Conservation (phyloP, 2,113 vertebrate genomes). For the Fulica atra region DNA sequence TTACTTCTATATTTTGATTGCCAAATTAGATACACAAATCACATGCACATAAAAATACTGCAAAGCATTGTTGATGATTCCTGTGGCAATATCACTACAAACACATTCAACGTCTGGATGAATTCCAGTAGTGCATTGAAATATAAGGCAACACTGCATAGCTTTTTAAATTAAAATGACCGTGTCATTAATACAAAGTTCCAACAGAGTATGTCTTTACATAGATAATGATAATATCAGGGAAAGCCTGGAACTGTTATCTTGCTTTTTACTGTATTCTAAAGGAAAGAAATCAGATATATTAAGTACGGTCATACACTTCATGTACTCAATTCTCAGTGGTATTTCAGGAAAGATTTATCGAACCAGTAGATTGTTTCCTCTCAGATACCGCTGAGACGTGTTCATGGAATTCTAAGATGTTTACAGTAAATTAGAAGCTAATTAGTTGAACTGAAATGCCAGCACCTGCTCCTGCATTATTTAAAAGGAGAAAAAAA, state of each 20-base stretch:
- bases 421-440: constrained; percentile 76
- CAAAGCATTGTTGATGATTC: background rate
- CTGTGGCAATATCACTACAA: background rate
- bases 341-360: constrained; percentile 69
- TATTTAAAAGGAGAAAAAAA: constrained; percentile 45
- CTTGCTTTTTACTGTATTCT: background rate
- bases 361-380: constrained; percentile 68
- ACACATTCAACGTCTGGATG: background rate
- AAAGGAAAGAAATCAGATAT: background rate
- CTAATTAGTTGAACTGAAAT: constrained; percentile 74
- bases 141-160: background rate
- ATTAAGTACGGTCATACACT: constrained; percentile 28
- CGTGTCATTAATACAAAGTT: background rate
- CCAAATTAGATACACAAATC: constrained; percentile 30
- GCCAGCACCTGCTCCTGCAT: constrained; percentile 70
- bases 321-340: constrained; percentile 46
- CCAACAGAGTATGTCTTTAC: background rate
- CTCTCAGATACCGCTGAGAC: constrained; percentile 63
- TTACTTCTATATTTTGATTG: background rate
- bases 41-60: background rate
- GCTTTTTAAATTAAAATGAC: constrained; percentile 20
- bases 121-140: background rate
- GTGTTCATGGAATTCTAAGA: constrained; percentile 62
- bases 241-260: background rate
- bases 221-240: background rate